Evolutionary conservation across 2,888 invertebrate genomes (phyloP), one percentile per base, ranked within the genome.

Genomic region (Epinotia ramella): DNA sequence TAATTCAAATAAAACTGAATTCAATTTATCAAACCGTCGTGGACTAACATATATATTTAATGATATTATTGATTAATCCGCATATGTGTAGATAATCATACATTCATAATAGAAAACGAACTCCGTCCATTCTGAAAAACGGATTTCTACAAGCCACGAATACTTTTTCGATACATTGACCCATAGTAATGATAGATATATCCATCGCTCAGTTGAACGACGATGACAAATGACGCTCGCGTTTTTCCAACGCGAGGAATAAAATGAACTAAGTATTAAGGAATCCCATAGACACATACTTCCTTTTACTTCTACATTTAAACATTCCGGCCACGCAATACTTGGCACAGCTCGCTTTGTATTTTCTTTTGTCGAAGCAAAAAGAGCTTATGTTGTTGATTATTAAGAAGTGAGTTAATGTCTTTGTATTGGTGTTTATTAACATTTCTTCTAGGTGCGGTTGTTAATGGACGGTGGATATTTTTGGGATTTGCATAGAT

Each of bases 161-260:
- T 68, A 68, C 56, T 57, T 57, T 68, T 57, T 57, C 57, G 57
- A 68, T 56, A 64, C 44, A 64, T 56, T 56, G 56, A 72, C 64
- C 64, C 56, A 53, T 64, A 46, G 46, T 24, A n/a, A 20, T 63
- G 63, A 68, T 65, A 72, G 67, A 73, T 73, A 62, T 62, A 20
- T 68, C 44, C 40, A 57, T 68, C 63, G 57, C 59, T 46, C 28
- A 24, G 20, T 53, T 46, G 49, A 59, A 46, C 64, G 46, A 65
- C 74, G 74, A 75, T 75, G 74, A 75, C 70, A 75, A 75, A 75
- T 70, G 70, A 59, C 11, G 18, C 24, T 56, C 28, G 16, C 40
- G 59, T 46, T 44, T 28, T n/a, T 28, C 20, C 0, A 44, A n/a
- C 18, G 24, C 24, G 6, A 20, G 20, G 6, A 44, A 6, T 46